Evolutionary conservation across 2,888 invertebrate species (phyloP).

Genomic region (Cotesia congregata): DNA sequence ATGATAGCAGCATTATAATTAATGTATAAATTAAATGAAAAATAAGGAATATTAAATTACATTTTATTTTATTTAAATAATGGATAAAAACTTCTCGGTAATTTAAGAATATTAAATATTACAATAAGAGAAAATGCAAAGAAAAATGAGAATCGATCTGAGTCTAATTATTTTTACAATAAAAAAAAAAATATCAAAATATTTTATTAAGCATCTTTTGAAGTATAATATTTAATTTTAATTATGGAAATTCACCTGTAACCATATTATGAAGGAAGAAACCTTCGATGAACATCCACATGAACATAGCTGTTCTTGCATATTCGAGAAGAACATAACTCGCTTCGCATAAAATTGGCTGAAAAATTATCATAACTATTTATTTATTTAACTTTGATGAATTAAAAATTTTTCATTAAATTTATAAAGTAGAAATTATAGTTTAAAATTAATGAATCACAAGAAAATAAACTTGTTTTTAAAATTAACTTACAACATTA

Average conservation of each 20-base stretch:
- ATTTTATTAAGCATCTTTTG: background rate
- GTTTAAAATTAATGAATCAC: background rate
- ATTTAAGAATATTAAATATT: too few relatives aligned
- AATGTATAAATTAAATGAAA: background rate
- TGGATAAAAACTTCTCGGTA: too few relatives aligned
- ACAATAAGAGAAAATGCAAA: too few relatives aligned
- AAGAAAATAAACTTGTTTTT: background rate
- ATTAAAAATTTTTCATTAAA: background rate
- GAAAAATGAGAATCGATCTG: too few relatives aligned
- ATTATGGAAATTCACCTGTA: conserved; percentile 72
- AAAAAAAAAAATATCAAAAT: background rate
- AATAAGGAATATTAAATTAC: background rate
- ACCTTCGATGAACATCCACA: conserved; percentile 98
- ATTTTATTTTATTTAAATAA: background rate
- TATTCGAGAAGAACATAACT: conserved; percentile 89
- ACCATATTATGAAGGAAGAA: conserved; percentile 89
- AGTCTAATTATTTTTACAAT: background rate
- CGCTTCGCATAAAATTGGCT: conserved; percentile 86
- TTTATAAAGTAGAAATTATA: background rate
- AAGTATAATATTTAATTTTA: background rate
- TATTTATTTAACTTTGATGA: background rate
- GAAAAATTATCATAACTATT: conserved; percentile 43
- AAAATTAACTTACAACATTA: conserved; percentile 75
- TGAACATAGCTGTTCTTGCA: conserved; percentile 90
- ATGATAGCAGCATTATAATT: background rate